Base-by-base conservation (phyloP, 1,140 invertebrate species). In the Metaphire vulgaris region DNA sequence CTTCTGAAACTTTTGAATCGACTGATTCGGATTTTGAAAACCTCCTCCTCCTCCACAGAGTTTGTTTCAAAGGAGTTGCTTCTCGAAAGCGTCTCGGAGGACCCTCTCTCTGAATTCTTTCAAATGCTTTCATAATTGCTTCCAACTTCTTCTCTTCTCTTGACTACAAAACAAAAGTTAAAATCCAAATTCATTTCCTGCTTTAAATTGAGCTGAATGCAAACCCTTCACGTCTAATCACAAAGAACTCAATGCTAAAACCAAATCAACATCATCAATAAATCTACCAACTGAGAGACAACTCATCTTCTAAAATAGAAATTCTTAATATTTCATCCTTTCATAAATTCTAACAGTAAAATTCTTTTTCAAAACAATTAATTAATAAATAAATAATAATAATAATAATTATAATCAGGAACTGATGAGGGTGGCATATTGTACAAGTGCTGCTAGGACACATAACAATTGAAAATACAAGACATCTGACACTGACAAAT, bases 81-180 rank as follows among this genome's bases (percentile, higher is more conserved):
- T 56, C 41, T 21, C 21, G 6, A 12, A 21, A 21, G 41, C 41
- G 41, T 21, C 21, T 56, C 21, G 41, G 41, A n/a, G n/a, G n/a
- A 56, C 41, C 41, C 33, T 73, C 34, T 26, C 31, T 73, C 6
- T 73, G 31, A 1, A 73, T 73, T 30, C 33, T 33, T 41, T 73
- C 72, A n/a, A 73, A 73, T 29, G 72, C 72, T 34, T 73, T 73
- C 72, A 73, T 73, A 41, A 73, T 73, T 21, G 72, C 72, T 64
- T 73, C 72, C 16, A 73, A 29, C 33, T 73, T 73, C 34, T 73
- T 73, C 31, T 73, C 72, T 41, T 73, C 72, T 41, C 72, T 73
- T 16, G 72, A 26, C 72, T 73, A n/a, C 12, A 73, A 73, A 32
- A n/a, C 0, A 1, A 32, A 69, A 12, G 33, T 2, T n/a, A 71